Conservation (phyloP, 37 sponge, comb jelly and placozoan genomes). For the Cladorhizidae sp. region DNA sequence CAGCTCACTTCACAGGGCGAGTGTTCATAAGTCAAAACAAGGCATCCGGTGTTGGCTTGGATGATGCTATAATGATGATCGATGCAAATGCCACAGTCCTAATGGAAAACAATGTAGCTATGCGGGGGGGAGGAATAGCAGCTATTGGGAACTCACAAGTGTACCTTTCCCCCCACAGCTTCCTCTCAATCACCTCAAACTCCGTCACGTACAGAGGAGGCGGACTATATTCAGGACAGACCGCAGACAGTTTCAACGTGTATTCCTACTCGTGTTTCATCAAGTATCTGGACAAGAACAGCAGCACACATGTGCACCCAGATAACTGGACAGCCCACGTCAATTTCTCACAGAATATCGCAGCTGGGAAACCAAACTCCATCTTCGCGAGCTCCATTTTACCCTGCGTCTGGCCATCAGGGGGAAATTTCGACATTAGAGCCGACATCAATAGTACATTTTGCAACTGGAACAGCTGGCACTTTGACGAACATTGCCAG, state of each 20-base stretch:
- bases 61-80: constrained; percentile 2
- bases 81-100: not conserved
- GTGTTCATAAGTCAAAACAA: constrained; percentile 9
- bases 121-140: constrained; percentile 40
- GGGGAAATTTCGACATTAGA: not conserved
- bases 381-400: constrained; percentile 61
- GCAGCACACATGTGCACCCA: not conserved
- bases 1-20: constrained; percentile 12
- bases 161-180: not conserved
- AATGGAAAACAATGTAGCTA: constrained; percentile 15
- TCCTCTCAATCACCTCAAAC: constrained; percentile 12
- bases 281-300: constrained; percentile 10
- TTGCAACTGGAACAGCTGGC: constrained; percentile 29
- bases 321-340: constrained; percentile 24
- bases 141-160: constrained; percentile 19
- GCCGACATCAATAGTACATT: constrained; percentile 11
- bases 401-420: constrained; percentile 58
- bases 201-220: constrained; percentile 34
- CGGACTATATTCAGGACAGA: constrained; percentile 21
- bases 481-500: constrained; percentile 13
- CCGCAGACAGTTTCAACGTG: constrained; percentile 19
- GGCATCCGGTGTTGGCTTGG: constrained; percentile 38
- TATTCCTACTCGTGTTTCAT: constrained; percentile 57
- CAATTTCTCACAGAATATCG: constrained; percentile 49
- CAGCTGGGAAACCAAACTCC: constrained; percentile 8